A percentile compares a stretch with the other conserved stretches of the same genome.
phyloP scores from a whole-genome alignment of 2,888 invertebrate genomes.

The Diplolepis rosae region DNA sequence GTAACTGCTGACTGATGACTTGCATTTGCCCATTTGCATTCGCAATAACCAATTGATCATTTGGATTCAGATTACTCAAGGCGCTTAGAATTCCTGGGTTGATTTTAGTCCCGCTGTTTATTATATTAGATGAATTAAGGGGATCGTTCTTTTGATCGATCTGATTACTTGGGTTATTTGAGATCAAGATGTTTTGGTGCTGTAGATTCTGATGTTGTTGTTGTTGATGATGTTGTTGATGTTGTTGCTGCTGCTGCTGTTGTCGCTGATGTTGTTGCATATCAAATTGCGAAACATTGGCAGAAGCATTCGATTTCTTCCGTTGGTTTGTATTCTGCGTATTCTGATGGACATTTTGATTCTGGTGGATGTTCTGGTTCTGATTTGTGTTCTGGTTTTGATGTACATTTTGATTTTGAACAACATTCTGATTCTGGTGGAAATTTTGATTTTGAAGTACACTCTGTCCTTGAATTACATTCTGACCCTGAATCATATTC shows the following conservation, averaged over 20 bases:
- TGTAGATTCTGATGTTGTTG: slow-evolving; percentile 55
- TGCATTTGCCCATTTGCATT: slow-evolving; percentile 72
- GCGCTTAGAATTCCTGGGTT: slow-evolving; percentile 70
- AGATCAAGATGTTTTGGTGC: slow-evolving; percentile 67
- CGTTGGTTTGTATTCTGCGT: slow-evolving; percentile 51
- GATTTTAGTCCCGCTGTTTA: slow-evolving; percentile 70
- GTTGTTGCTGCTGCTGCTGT: slow-evolving; percentile 48
- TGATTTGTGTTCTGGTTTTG: slow-evolving; percentile 39
- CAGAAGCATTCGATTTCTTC: slow-evolving; percentile 51
- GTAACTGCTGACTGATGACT: slow-evolving; percentile 69
- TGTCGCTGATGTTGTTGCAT: slow-evolving; percentile 56
- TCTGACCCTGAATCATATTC: slow-evolving; percentile 56
- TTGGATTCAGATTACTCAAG: slow-evolving; percentile 70
- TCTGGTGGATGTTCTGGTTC: slow-evolving; percentile 27
- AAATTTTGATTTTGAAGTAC: slow-evolving; percentile 57
- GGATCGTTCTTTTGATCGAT: slow-evolving; percentile 37
- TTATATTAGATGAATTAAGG: slow-evolving; percentile 66
- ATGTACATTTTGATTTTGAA: slow-evolving; percentile 58
- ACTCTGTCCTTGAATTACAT: slow-evolving; percentile 50
- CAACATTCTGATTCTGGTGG: slow-evolving; percentile 54
- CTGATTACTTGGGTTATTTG: slow-evolving; percentile 57
- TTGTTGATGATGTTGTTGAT: slow-evolving; percentile 50
- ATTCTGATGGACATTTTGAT: slow-evolving; percentile 26
- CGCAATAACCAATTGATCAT: slow-evolving; percentile 70
- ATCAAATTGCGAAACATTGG: slow-evolving; percentile 53